Evolutionary conservation across 2,797 vertebrate genomes (phyloP), one percentile per base, ranked within the genome.

Genomic region (Coccyzus lansbergi): DNA sequence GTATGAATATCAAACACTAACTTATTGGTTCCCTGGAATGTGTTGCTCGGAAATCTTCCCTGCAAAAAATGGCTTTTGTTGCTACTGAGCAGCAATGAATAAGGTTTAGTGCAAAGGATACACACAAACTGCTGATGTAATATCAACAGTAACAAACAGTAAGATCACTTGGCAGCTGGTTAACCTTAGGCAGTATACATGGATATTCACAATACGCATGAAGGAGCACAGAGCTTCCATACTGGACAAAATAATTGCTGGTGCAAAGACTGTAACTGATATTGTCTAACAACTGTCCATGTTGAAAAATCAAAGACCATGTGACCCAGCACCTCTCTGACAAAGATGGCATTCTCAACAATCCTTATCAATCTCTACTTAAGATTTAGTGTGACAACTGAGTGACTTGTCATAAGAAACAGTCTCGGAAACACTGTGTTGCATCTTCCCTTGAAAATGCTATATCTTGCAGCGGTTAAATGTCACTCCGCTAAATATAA

Each of bases 401-500:
- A 83, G 65, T 80, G 85, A 76, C 63, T 82, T 68, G 76, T 15
- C 15, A 4, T 69, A 83, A 88, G 77, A 89, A 88, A 77, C 25
- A 65, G 55, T 22, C 64, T 83, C 86, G 69, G 79, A 86, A 79
- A 78, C 71, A 69, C 29, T 25, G 24, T 83, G 48, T 63, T 90
- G 48, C 40, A 83, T 68, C 62, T 93, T 91, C 28, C 33, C 68
- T 68, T 56, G 65, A 69, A 96, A 93, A 76, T 64, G 78, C 36
- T 74, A 40, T 48, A 52, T 88, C 94, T 94, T 85, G 31, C 58
- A n/a, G 29, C 86, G 62, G 76, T 86, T 86, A 84, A 80, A 89
- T 93, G 83, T 82, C 86, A 92, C 38, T 93, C 75, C 26, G 65
- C 82, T 85, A 88, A 89, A 92, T 94, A 75, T 95, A 95, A 93